These are phyloP conservation scores for Archips xylosteana DNA, from an alignment of 2,888 invertebrate genomes.

Conservation along the genomic window DNA sequence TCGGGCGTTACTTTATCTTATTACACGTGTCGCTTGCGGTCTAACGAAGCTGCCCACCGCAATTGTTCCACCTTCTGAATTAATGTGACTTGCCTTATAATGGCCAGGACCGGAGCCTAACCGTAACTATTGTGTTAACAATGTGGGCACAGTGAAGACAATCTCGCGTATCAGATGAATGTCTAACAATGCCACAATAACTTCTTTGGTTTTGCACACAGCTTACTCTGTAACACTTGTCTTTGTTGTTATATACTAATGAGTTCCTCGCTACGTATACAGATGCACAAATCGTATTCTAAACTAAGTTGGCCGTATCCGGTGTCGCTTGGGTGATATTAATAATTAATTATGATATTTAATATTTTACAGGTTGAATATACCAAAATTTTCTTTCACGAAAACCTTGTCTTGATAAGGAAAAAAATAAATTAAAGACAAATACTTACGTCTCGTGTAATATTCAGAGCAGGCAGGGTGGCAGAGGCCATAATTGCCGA, in stretches of 20 bases:
- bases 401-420: not conserved
- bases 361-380: no score
- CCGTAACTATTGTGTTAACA: constrained; percentile 50
- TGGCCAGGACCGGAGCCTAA: constrained; percentile 53
- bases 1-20: constrained; percentile 75
- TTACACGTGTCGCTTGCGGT: constrained; percentile 75
- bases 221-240: not conserved
- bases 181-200: constrained; percentile 54
- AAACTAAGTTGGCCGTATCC: no score
- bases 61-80: constrained; percentile 71
- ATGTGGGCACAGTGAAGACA: constrained; percentile 47
- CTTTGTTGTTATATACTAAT: not conserved
- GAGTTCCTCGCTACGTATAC: not conserved
- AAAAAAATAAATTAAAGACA: constrained; percentile 57
- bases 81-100: constrained; percentile 67
- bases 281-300: not conserved
- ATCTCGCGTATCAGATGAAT: constrained; percentile 58
- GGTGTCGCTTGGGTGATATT: no score
- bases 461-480: constrained; percentile 51
- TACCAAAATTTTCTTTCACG: no score
- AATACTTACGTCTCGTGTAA: constrained; percentile 53
- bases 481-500: constrained; percentile 54
- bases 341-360: no score
- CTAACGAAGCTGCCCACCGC: constrained; percentile 71
- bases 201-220: constrained; percentile 51